Conservation (phyloP, 1,140 invertebrate genomes). For the Sarcophaga peregrina region DNA sequence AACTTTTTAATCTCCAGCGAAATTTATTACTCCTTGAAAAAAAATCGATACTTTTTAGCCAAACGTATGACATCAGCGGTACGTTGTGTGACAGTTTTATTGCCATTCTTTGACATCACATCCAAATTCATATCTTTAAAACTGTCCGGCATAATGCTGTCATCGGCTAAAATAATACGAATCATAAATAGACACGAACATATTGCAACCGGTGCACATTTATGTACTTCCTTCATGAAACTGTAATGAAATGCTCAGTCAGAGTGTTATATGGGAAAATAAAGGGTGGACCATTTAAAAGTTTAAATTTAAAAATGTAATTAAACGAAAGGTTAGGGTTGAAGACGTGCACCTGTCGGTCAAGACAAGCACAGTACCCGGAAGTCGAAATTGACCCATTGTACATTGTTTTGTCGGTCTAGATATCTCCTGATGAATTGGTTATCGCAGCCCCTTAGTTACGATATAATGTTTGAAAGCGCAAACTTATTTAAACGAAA, state of each 20-base stretch:
- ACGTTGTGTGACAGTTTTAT: constrained; percentile 48
- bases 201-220: constrained; percentile 54
- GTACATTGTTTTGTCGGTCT: too few species aligned
- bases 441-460: too few species aligned
- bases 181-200: constrained; percentile 60
- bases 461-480: too few species aligned
- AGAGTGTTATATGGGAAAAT: background rate
- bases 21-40: constrained; percentile 47
- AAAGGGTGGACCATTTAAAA: too few species aligned
- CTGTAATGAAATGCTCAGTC: constrained; percentile 45
- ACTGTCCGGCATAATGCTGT: constrained; percentile 54
- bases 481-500: too few species aligned
- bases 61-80: constrained; percentile 53
- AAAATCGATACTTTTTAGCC: constrained; percentile 56
- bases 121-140: constrained; percentile 58
- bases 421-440: too few species aligned
- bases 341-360: too few species aligned
- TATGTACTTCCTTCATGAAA: constrained; percentile 55
- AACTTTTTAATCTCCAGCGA: too few species aligned
- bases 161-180: constrained; percentile 57
- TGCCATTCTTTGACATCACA: constrained; percentile 54
- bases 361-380: too few species aligned
- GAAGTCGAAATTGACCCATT: too few species aligned
- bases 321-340: too few species aligned
- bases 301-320: too few species aligned